phyloP scores from a whole-genome alignment of 2,797 vertebrate genomes.

The Nyctibius grandis region DNA sequence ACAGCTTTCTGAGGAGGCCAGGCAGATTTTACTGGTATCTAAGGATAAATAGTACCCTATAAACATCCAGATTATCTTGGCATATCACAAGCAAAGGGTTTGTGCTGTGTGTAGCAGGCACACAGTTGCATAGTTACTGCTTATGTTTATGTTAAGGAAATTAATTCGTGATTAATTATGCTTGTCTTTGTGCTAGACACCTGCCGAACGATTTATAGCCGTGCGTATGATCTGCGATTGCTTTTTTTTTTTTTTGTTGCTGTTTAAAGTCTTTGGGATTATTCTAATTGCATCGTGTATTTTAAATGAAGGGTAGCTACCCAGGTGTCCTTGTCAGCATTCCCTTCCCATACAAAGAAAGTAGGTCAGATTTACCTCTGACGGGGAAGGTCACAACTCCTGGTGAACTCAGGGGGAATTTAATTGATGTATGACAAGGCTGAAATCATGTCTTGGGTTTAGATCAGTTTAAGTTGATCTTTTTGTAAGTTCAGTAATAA shows the following conservation, averaged over 20 bases:
- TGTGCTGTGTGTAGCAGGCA: slow-evolving; percentile 72
- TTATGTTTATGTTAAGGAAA: slow-evolving; percentile 27
- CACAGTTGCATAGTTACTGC: slow-evolving; percentile 9
- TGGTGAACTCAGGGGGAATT: not conserved
- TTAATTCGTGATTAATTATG: slow-evolving; percentile 51
- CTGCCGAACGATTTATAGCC: slow-evolving; percentile 40
- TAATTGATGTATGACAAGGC: slow-evolving; percentile 23
- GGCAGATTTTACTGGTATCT: slow-evolving; percentile 64
- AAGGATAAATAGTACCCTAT: not conserved
- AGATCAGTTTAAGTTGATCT: not conserved
- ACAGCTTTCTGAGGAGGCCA: slow-evolving; percentile 65
- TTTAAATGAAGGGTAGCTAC: slow-evolving; percentile 1
- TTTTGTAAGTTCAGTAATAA: not conserved
- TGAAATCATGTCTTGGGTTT: not conserved
- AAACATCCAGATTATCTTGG: slow-evolving; percentile 30
- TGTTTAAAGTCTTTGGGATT: slow-evolving; percentile 14
- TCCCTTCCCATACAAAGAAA: not conserved
- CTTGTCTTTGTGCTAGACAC: slow-evolving; percentile 47
- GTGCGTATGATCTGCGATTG: not conserved
- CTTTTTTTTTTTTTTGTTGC: not conserved
- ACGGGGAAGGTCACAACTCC: not conserved
- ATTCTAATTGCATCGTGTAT: not conserved
- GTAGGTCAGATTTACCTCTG: not conserved
- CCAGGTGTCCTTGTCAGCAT: slow-evolving; percentile 26
- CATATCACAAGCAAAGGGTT: slow-evolving; percentile 69